Evolutionary conservation across 2,888 invertebrate genomes (phyloP).

Genomic region (Dicranocentrus wangi): DNA sequence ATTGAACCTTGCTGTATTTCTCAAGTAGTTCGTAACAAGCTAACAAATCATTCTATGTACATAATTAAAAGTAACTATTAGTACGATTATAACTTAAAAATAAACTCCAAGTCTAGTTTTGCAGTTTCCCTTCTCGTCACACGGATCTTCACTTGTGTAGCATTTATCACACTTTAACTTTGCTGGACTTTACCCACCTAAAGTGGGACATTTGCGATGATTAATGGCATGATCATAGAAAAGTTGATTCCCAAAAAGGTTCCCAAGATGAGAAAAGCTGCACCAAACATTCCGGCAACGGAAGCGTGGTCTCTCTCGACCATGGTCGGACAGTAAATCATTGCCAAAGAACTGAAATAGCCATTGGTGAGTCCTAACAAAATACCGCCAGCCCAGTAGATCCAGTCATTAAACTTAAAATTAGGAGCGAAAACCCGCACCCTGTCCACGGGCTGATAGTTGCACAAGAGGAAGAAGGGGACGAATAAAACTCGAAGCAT

Average conservation of each 20-base stretch:
- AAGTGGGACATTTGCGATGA: too few relatives aligned
- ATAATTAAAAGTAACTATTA: too few relatives aligned
- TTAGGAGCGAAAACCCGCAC: slow-evolving; percentile 81
- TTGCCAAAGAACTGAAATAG: slow-evolving; percentile 91
- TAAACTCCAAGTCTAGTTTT: too few relatives aligned
- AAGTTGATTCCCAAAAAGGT: slow-evolving; percentile 88
- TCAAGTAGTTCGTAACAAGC: too few relatives aligned
- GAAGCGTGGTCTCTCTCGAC: slow-evolving; percentile 88
- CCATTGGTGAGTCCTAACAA: slow-evolving; percentile 91
- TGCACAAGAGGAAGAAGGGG: slow-evolving; percentile 92
- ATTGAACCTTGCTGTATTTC: too few relatives aligned
- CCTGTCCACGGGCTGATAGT: slow-evolving; percentile 82
- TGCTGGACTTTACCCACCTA: too few relatives aligned
- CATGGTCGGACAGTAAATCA: slow-evolving; percentile 93
- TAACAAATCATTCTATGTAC: too few relatives aligned
- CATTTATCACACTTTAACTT: too few relatives aligned
- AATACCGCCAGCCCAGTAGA: slow-evolving; percentile 84
- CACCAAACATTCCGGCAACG: slow-evolving; percentile 96
- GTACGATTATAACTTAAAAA: too few relatives aligned
- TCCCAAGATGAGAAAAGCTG: slow-evolving; percentile 92
- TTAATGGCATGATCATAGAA: slow-evolving; percentile 81
- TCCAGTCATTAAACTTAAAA: slow-evolving; percentile 85
- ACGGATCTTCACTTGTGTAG: too few relatives aligned
- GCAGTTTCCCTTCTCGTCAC: too few relatives aligned
- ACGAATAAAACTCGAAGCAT: slow-evolving; percentile 84